Evolutionary conservation across 2,113 vertebrate species (phyloP), one percentile per base, ranked within the genome.

Genomic region (Aegotheles bennettii): DNA sequence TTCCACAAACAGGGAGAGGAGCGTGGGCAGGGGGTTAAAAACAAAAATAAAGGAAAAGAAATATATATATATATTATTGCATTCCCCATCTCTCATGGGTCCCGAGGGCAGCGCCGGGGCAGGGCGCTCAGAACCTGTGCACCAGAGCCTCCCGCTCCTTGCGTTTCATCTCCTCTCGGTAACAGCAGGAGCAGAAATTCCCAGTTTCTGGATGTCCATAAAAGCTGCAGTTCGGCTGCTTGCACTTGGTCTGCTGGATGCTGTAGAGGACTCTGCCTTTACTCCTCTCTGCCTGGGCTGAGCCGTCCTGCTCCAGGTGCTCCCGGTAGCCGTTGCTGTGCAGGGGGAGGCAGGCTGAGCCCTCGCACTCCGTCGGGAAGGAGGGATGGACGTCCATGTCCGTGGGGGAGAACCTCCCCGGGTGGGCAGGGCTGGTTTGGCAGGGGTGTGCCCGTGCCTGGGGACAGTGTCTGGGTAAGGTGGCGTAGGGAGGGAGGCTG

Each of bases 131-230:
- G 98, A 99, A 99, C 97, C 99, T 95, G 97, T 99, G 99, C 71
- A 98, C 97, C 83, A 97, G 90, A 1, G 98, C 94, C 48, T 99
- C 98, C 2, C 76, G 93, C 35, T 98, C 98, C 7, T 98, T 97
- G 96, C 98, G 98, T 91, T 97, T 98, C 96, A 99, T 95, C 98
- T 99, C 99, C 38, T 99, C 99, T 47, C 97, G 96, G 96, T 99
- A 99, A 94, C 99, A 99, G 97, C 98, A 99, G 53, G 99, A 99
- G 94, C 99, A 99, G 97, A 99, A 99, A 97, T 99, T 98, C 91
- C 99, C 98, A 1, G 99, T 99, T 93, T 99, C 99, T 0, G 99
- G 99, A 90, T 99, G 99, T 90, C 99, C 99, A 0, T 99, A 99
- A 96, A 98, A 99, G 95, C 97, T 98, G 98, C 99, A 99, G 98